phyloP scores from a whole-genome alignment of 2,113 vertebrate genomes.

The Oreotrochilus melanogaster region DNA sequence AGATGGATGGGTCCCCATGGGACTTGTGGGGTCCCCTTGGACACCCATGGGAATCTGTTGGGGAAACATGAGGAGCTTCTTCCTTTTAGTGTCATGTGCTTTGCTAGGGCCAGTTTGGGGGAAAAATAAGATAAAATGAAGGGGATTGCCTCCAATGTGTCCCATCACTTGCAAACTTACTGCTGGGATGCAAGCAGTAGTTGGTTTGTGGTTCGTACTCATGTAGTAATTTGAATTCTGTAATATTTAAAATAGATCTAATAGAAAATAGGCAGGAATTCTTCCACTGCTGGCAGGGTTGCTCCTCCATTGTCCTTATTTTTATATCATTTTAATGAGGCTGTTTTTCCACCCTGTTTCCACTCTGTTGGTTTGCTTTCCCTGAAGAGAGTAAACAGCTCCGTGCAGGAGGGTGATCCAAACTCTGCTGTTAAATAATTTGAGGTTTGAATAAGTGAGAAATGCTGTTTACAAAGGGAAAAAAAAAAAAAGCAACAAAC shows the following conservation, averaged over 20 bases:
- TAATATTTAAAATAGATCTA: neutral
- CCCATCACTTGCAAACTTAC: neutral
- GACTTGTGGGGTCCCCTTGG: neutral
- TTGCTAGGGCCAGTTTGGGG: neutral
- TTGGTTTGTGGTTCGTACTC: neutral
- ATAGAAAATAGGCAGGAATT: neutral
- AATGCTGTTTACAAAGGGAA: slow-evolving; percentile 69
- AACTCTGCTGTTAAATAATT: slow-evolving; percentile 58
- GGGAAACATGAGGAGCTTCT: rapidly evolving
- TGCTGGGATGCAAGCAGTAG: neutral
- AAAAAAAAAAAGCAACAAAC: neutral
- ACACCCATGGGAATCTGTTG: neutral
- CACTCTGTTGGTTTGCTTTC: slow-evolving; percentile 26
- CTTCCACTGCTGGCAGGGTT: neutral
- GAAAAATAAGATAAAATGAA: neutral
- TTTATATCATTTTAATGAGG: neutral
- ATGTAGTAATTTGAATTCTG: neutral
- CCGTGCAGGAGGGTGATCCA: slow-evolving; percentile 54
- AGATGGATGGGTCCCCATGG: neutral
- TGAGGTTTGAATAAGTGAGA: neutral
- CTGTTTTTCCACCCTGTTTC: neutral
- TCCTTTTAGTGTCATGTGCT: neutral
- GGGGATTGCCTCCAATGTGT: rapidly evolving
- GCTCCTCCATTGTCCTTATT: neutral
- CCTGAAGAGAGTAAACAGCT: slow-evolving; percentile 30